A percentile compares a stretch with the other conserved stretches of the same genome.
Evolutionary conservation across 2,113 vertebrate species (phyloP).

Genomic region (Potamarius usumacintae): DNA sequence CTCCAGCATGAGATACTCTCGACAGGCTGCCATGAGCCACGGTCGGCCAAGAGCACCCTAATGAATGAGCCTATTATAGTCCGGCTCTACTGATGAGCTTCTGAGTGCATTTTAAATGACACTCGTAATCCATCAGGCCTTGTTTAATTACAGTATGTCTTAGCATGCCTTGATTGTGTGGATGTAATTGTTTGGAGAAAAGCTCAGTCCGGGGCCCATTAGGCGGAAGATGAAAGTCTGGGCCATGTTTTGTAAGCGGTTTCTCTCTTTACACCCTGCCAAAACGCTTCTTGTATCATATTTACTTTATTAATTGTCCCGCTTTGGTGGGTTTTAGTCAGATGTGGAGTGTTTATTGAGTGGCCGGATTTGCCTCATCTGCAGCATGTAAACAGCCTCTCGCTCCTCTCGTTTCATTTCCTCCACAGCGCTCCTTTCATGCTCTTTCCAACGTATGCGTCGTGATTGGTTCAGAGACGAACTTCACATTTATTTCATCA

Average conservation of each 20-base stretch:
- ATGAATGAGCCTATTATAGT: slow-evolving; percentile 52
- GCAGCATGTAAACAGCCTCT: slow-evolving; percentile 18
- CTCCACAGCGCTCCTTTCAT: background rate
- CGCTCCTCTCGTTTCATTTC: slow-evolving; percentile 23
- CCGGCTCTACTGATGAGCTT: slow-evolving; percentile 41
- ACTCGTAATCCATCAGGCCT: slow-evolving; percentile 54
- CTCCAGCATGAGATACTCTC: background rate
- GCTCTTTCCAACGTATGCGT: background rate
- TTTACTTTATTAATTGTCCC: slow-evolving; percentile 36
- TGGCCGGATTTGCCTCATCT: slow-evolving; percentile 39
- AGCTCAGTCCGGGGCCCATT: slow-evolving; percentile 54
- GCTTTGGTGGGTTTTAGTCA: slow-evolving; percentile 38
- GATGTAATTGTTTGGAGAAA: slow-evolving; percentile 52
- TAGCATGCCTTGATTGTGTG: slow-evolving; percentile 22
- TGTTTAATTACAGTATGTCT: slow-evolving; percentile 56
- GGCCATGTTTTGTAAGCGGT: slow-evolving; percentile 9
- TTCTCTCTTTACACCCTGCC: background rate
- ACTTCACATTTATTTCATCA: slow-evolving; percentile 19
- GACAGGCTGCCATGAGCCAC: slow-evolving; percentile 1
- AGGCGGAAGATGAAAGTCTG: slow-evolving; percentile 49
- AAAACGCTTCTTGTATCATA: slow-evolving; percentile 32
- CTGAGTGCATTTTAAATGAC: slow-evolving; percentile 43
- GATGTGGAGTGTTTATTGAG: slow-evolving; percentile 39
- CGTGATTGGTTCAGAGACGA: slow-evolving; percentile 22
- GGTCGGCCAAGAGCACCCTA: slow-evolving; percentile 34